phyloP scores from a whole-genome alignment of 2,888 invertebrate species.

The Clunio marinus region DNA sequence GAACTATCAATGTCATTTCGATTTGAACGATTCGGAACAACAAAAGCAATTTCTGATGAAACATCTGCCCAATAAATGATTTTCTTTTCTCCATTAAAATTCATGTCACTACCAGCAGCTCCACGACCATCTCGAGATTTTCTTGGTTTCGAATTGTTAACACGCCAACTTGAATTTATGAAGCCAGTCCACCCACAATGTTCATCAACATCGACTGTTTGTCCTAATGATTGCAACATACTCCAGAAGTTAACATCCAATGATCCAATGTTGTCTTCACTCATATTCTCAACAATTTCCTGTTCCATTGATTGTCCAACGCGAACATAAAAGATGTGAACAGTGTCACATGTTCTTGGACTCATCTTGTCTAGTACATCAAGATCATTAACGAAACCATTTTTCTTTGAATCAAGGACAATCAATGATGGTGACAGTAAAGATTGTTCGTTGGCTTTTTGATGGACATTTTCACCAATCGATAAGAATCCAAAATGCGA shows the following conservation, averaged over 20 bases:
- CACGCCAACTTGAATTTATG: constrained; percentile 78
- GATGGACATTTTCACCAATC: constrained; percentile 53
- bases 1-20: constrained; percentile 50
- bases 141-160: constrained; percentile 45
- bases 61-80: constrained; percentile 95
- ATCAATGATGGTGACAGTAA: constrained; percentile 47
- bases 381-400: constrained; percentile 74
- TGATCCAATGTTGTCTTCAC: constrained; percentile 46
- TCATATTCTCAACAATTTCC: constrained; percentile 65
- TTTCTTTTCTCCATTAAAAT: constrained; percentile 79
- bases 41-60: constrained; percentile 89
- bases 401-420: constrained; percentile 48
- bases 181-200: constrained; percentile 97
- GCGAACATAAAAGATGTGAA: constrained; percentile 90
- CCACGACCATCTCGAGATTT: constrained; percentile 44
- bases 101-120: constrained; percentile 61
- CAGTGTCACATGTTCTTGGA: constrained; percentile 83
- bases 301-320: constrained; percentile 72
- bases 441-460: constrained; percentile 45
- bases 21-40: constrained; percentile 70
- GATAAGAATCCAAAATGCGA: constrained; percentile 92
- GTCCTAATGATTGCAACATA: constrained; percentile 72
- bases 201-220: constrained; percentile 76
- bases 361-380: constrained; percentile 80
- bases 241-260: constrained; percentile 57